Evolutionary conservation across 1,140 invertebrate genomes (phyloP).

Genomic region (Caerostris extrusa): DNA sequence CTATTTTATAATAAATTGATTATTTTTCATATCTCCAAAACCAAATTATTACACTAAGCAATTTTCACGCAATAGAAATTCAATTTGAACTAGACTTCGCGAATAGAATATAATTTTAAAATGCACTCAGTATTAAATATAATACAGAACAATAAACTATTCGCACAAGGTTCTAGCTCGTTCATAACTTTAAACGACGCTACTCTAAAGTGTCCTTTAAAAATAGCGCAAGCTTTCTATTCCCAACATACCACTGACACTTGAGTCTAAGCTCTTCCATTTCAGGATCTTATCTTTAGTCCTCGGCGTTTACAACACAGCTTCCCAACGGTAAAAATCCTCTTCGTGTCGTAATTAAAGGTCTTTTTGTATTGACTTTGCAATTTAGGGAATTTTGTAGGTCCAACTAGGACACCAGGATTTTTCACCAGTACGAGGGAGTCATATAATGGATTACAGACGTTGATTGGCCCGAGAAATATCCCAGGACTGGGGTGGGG

Average conservation of each 20-base stretch:
- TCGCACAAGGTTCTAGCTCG: not conserved
- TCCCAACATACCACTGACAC: not conserved
- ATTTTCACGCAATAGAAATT: too few species aligned
- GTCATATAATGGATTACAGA: conserved; percentile 50
- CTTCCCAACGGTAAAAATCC: not conserved
- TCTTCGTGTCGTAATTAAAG: conserved; percentile 27
- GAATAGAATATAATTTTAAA: too few species aligned
- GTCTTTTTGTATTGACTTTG: conserved; percentile 55
- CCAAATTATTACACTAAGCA: too few species aligned
- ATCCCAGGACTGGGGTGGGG: not conserved
- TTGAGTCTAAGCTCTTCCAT: not conserved
- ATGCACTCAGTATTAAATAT: not conserved
- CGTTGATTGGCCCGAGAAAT: conserved; percentile 1
- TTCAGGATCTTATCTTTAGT: not conserved
- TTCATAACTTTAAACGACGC: not conserved
- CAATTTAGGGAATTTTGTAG: conserved; percentile 39
- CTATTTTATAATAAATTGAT: too few species aligned
- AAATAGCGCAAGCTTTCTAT: not conserved
- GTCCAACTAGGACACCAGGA: conserved; percentile 12
- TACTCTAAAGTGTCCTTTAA: not conserved
- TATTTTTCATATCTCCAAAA: too few species aligned
- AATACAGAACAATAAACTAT: not conserved
- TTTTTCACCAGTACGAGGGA: not conserved
- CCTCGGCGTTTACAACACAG: not conserved
- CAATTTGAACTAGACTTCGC: too few species aligned